These are phyloP conservation scores for Nothocercus julius DNA, from an alignment of 2,113 vertebrate genomes.

Conservation along the genomic window DNA sequence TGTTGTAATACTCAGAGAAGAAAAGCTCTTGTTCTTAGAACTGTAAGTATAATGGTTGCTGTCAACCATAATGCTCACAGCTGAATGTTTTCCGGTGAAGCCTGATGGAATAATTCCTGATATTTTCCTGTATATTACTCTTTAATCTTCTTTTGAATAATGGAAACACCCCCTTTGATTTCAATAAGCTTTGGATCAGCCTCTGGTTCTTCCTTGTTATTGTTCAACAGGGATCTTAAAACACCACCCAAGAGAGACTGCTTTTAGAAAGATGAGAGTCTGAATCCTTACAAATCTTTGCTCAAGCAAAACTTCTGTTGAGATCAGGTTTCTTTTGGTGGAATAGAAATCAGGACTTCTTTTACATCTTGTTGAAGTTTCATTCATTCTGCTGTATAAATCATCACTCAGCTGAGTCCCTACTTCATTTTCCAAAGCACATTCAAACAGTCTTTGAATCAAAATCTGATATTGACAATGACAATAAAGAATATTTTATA, in stretches of 20 bases:
- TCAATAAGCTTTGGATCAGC: conserved; percentile 41
- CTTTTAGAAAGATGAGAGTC: conserved; percentile 15
- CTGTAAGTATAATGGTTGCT: neutral
- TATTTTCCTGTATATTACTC: conserved; percentile 36
- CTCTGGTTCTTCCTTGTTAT: neutral
- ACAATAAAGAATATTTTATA: neutral
- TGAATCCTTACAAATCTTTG: conserved; percentile 21
- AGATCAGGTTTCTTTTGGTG: neutral
- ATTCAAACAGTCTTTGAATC: conserved; percentile 1
- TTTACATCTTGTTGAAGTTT: neutral
- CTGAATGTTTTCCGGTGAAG: conserved; percentile 19
- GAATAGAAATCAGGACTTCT: neutral
- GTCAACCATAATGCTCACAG: conserved; percentile 8
- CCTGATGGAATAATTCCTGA: conserved; percentile 41
- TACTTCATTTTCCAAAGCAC: neutral
- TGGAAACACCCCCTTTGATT: conserved; percentile 33
- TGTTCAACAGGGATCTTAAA: conserved; percentile 16
- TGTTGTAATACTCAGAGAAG: neutral
- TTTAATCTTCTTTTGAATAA: conserved; percentile 42
- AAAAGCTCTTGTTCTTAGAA: conserved; percentile 16
- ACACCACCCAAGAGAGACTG: neutral
- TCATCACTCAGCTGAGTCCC: neutral
- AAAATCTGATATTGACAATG: neutral
- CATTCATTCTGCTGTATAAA: conserved; percentile 3
- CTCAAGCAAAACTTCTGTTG: neutral